A percentile compares a stretch with the other conserved stretches of the same genome.
Evolutionary conservation across 2,797 vertebrate genomes (phyloP).

Genomic region (Jordanella pulchra): DNA sequence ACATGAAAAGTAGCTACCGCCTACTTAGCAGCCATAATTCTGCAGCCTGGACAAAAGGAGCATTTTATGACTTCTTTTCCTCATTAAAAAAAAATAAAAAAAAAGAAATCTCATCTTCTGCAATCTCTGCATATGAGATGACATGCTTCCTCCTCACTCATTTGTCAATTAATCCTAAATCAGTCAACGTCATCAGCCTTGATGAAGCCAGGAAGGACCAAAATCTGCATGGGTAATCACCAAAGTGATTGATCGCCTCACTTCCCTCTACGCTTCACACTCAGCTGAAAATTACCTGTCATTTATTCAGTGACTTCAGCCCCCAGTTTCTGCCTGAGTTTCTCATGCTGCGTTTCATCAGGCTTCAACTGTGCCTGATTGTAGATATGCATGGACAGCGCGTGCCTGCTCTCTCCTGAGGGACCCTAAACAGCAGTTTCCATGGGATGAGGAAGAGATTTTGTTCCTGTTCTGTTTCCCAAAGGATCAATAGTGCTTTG

Average conservation of each 20-base stretch:
- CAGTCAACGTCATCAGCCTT: slow-evolving; percentile 74
- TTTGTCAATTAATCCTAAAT: slow-evolving; percentile 61
- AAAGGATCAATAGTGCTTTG: slow-evolving; percentile 82
- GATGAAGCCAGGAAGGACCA: slow-evolving; percentile 68
- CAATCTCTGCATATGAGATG: slow-evolving; percentile 26
- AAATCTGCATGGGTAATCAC: slow-evolving; percentile 80
- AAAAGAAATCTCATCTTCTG: slow-evolving; percentile 38
- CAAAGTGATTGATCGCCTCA: slow-evolving; percentile 82
- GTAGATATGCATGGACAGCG: slow-evolving; percentile 27
- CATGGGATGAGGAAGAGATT: slow-evolving; percentile 43
- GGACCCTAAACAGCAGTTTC: slow-evolving; percentile 35
- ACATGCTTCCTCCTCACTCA: slow-evolving; percentile 16
- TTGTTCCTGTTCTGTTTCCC: slow-evolving; percentile 65
- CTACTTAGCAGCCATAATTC: slow-evolving; percentile 41
- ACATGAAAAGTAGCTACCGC: slow-evolving; percentile 41
- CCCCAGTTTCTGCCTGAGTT: slow-evolving; percentile 54
- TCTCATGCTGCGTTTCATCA: slow-evolving; percentile 50
- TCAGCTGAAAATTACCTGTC: slow-evolving; percentile 84
- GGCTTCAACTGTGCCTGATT: slow-evolving; percentile 34
- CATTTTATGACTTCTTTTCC: slow-evolving; percentile 25
- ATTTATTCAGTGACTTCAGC: slow-evolving; percentile 80
- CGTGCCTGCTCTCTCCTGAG: slow-evolving; percentile 24
- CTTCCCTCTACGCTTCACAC: slow-evolving; percentile 68
- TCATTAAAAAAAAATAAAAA: not conserved
- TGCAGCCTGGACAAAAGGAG: slow-evolving; percentile 44